Conservation (phyloP, 2,797 vertebrate genomes). For the Phataginus tricuspis region DNA sequence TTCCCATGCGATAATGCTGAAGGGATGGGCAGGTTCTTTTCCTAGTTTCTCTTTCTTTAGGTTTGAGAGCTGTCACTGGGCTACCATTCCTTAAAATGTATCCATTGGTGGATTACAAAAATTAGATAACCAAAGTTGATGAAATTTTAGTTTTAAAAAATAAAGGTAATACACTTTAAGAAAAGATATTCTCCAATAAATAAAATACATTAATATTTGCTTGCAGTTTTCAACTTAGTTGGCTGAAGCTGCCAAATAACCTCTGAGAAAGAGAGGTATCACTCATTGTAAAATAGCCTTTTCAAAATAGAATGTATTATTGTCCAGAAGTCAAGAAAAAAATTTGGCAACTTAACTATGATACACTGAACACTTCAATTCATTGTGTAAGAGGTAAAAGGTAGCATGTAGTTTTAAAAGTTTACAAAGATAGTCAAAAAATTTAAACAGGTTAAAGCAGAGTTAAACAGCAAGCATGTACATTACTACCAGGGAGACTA, state of each 20-base stretch:
- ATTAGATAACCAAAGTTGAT: not conserved
- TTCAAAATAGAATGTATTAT: not conserved
- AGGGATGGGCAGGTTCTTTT: not conserved
- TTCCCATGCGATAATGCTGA: not conserved
- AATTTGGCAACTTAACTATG: not conserved
- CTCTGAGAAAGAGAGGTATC: not conserved
- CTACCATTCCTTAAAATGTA: not conserved
- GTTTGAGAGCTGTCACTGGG: not conserved
- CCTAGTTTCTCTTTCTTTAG: not conserved
- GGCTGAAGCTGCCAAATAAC: not conserved
- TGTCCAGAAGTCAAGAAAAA: not conserved
- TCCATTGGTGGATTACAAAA: not conserved
- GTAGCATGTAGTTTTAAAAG: not conserved
- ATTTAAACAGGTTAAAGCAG: not conserved
- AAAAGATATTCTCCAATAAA: not conserved
- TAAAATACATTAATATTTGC: not conserved
- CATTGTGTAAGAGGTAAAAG: not conserved
- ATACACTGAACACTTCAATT: not conserved
- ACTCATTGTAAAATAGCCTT: not conserved
- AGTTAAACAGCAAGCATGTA: not conserved
- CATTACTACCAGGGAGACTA: not conserved
- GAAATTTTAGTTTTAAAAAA: not conserved
- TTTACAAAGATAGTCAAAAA: constrained; percentile 5
- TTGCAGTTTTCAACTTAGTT: not conserved
- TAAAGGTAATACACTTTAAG: not conserved